Evolutionary conservation across 2,888 invertebrate genomes (phyloP).

Genomic region (Eulithis prunata): DNA sequence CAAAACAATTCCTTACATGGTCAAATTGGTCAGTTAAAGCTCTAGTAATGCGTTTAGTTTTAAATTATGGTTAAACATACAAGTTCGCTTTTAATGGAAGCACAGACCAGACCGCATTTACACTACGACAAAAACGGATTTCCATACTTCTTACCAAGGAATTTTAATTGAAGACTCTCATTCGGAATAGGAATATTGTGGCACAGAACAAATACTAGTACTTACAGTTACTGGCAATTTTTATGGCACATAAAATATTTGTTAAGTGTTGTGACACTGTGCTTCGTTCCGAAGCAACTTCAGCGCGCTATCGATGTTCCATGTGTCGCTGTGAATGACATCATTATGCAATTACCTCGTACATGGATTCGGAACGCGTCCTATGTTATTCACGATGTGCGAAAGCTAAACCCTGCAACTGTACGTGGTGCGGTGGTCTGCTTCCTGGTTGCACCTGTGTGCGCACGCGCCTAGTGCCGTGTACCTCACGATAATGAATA

Average conservation of each 20-base stretch:
- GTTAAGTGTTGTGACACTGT: neutral
- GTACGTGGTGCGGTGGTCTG: conserved; percentile 49
- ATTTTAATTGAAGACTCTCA: conserved; percentile 43
- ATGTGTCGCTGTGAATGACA: too few species aligned
- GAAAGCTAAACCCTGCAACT: conserved; percentile 6
- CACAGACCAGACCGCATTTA: conserved; percentile 20
- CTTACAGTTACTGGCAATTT: conserved; percentile 40
- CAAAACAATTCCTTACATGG: conserved; percentile 3
- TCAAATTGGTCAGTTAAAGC: conserved; percentile 5
- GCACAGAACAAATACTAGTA: conserved; percentile 27
- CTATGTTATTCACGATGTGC: conserved; percentile 1
- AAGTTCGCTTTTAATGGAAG: conserved; percentile 26
- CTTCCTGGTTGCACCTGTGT: conserved; percentile 60
- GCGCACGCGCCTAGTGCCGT: conserved; percentile 63
- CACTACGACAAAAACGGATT: conserved; percentile 24
- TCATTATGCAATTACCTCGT: neutral
- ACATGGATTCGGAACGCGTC: neutral
- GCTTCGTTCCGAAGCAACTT: too few species aligned
- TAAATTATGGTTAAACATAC: conserved; percentile 29
- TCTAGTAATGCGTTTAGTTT: conserved; percentile 21
- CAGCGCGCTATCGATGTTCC: too few species aligned
- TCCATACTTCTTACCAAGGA: conserved; percentile 31
- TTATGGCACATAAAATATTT: conserved; percentile 23
- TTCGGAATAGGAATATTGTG: conserved; percentile 46
- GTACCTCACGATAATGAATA: conserved; percentile 75